These are phyloP conservation scores for Sebastes matsubarae DNA, from an alignment of 2,797 vertebrate species.

Conservation along the genomic window DNA sequence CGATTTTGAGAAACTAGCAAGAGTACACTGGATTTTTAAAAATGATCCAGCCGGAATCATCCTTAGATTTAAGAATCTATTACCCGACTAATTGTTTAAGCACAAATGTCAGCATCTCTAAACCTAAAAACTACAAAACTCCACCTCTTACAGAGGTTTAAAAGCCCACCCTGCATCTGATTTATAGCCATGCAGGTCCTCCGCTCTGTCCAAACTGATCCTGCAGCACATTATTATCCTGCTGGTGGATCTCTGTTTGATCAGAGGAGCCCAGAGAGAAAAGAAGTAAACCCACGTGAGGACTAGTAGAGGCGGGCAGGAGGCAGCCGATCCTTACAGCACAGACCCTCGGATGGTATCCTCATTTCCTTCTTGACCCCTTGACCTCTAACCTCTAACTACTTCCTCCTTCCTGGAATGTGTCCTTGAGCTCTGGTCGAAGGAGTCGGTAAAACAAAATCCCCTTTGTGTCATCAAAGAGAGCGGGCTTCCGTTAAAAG, in stretches of 20 bases:
- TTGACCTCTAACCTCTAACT: slow-evolving; percentile 61
- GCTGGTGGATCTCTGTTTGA: slow-evolving; percentile 4
- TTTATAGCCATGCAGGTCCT: background rate
- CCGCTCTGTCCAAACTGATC: background rate
- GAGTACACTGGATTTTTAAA: too few relatives aligned
- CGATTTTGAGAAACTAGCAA: too few relatives aligned
- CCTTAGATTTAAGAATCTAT: background rate
- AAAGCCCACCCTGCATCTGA: background rate
- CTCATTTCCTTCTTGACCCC: slow-evolving; percentile 59
- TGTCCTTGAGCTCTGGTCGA: slow-evolving; percentile 34
- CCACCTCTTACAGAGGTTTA: background rate
- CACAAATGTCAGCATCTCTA: background rate
- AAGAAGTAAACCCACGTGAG: background rate
- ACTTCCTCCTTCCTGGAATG: slow-evolving; percentile 62
- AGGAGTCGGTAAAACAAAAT: slow-evolving; percentile 36
- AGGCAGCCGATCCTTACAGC: background rate
- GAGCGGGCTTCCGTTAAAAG: slow-evolving; percentile 22
- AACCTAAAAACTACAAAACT: background rate
- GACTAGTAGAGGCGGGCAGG: background rate
- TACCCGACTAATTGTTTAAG: background rate
- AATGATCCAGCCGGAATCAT: background rate
- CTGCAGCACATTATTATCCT: background rate
- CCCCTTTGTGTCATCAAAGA: slow-evolving; percentile 42
- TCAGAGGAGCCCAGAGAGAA: slow-evolving; percentile 2
- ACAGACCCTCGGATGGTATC: slow-evolving; percentile 32